Conservation (phyloP, 2,113 vertebrate genomes). For the Trichomycterus rosablanca region DNA sequence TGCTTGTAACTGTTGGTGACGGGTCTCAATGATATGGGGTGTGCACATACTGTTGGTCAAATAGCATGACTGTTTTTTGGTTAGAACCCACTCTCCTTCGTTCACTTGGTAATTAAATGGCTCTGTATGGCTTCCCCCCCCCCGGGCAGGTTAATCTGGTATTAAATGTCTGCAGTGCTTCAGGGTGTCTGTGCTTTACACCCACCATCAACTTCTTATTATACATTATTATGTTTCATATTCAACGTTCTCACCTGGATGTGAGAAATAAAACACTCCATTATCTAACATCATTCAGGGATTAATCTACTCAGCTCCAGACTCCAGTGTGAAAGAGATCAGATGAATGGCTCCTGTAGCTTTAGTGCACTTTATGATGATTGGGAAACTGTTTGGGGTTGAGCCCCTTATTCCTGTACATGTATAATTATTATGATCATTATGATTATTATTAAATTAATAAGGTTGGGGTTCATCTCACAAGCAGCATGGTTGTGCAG, state of each 20-base stretch:
- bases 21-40: too few relatives aligned
- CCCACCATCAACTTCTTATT: slow-evolving; percentile 13
- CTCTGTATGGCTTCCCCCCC: neutral
- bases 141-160: neutral
- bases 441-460: too few relatives aligned
- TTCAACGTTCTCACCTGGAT: neutral
- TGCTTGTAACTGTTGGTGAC: too few relatives aligned
- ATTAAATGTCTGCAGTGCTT: slow-evolving; percentile 5
- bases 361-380: too few relatives aligned
- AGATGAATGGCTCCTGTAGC: too few relatives aligned
- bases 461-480: too few relatives aligned
- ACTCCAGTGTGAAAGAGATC: too few relatives aligned
- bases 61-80: neutral
- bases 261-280: neutral
- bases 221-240: neutral
- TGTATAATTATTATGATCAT: too few relatives aligned
- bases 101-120: neutral
- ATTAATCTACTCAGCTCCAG: neutral
- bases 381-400: too few relatives aligned
- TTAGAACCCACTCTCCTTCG: neutral
- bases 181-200: slow-evolving; percentile 3
- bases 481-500: too few relatives aligned
- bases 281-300: neutral
- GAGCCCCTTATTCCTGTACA: too few relatives aligned
- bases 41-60: neutral